Evolutionary conservation across 2,888 invertebrate genomes (phyloP), one percentile per base, ranked within the genome.

Genomic region (Disparrhopalites patrizii): DNA sequence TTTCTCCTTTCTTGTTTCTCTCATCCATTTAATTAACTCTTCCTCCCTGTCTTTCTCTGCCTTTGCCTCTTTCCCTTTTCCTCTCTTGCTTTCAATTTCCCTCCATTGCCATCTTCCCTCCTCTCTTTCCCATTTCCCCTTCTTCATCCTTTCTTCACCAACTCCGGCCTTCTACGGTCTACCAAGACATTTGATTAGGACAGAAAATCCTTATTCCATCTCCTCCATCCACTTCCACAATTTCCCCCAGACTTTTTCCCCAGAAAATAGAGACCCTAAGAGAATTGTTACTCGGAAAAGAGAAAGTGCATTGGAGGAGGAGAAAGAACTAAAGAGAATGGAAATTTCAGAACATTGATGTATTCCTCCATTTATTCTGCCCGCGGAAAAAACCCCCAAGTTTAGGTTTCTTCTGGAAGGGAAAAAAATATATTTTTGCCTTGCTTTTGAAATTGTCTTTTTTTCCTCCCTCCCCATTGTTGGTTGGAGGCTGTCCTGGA

Each of bases 351-450:
- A 56, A 38, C 31, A 33, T 56, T 56, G 38, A 56, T 31, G 38
- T 56, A 55, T 58, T 47, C 27, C 50, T 28, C 28, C 43, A 60
- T 60, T 60, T 60, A 60, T 60, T 47, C 28, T 40, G 47, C 60
- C 60, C 28, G 10, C 20, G 30, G 60, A 47, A 43, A 47, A 40
- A 57, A n/a, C n/a, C n/a, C n/a, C n/a, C 47, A 27, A 40, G 60
- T 47, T 60, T 60, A 47, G 47, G 30, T 60, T 60, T 60, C 60
- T 56, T n/a, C n/a, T n/a, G n/a, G n/a, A n/a, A n/a, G n/a, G n/a
- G n/a, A 56, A 56, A 38, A 56, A 36, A 56, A 56, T 56, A n/a
- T n/a, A 56, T 56, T 56, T 56, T 18, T 38, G 25, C 38, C 25
- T n/a, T n/a, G n/a, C n/a, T 47, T 25, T 56, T 56, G 56, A 56